A percentile compares a stretch with the other conserved stretches of the same genome.
Evolutionary conservation across 2,797 vertebrate genomes (phyloP).

Genomic region (Lepidocolaptes lacrymiger): DNA sequence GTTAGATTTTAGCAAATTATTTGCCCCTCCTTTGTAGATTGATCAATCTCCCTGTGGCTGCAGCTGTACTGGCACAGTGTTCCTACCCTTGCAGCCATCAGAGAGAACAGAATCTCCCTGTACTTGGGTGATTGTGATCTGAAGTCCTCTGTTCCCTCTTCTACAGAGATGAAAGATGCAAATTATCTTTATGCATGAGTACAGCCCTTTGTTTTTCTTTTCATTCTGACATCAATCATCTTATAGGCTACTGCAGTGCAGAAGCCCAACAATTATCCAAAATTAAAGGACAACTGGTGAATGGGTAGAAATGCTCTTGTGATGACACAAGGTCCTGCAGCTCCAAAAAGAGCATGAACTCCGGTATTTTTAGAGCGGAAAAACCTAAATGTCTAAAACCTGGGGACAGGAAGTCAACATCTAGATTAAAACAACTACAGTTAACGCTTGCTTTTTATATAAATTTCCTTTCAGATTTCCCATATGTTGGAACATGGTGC

Average conservation of each 20-base stretch:
- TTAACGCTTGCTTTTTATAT: background rate
- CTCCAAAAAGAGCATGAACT: background rate
- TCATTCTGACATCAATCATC: background rate
- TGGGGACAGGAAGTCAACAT: background rate
- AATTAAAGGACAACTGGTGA: background rate
- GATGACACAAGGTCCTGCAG: background rate
- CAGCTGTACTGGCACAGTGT: background rate
- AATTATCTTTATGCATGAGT: background rate
- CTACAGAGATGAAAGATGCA: background rate
- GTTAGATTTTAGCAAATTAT: background rate
- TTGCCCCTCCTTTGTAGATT: background rate
- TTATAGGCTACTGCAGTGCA: background rate
- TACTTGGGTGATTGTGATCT: background rate
- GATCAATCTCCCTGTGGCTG: background rate
- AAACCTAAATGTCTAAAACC: background rate
- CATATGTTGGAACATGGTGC: accelerated
- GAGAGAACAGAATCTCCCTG: background rate
- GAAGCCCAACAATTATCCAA: background rate
- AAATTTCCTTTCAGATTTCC: background rate
- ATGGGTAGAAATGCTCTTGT: background rate
- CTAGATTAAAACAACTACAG: background rate
- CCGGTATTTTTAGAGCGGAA: background rate
- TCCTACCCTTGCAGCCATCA: background rate
- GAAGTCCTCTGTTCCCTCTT: background rate
- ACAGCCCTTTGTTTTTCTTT: background rate